Evolutionary conservation across 30 jellyfish, hydroid and myxozoan genomes (phyloP).

Genomic region (Aurelia sp.): DNA sequence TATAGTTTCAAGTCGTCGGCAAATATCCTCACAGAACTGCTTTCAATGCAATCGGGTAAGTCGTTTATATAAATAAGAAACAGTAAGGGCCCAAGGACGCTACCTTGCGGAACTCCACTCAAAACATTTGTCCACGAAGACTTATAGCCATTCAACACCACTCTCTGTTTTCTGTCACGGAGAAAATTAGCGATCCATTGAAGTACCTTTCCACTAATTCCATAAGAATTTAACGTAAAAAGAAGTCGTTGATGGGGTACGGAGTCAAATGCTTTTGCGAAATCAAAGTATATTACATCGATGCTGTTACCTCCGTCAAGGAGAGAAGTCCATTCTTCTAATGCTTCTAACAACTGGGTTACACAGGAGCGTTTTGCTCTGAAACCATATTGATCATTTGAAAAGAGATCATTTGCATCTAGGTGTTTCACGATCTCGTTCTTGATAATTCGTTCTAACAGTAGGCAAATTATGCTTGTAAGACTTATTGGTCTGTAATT

Average conservation of each 20-base stretch:
- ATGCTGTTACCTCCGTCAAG: neutral
- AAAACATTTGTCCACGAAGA: neutral
- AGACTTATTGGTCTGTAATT: too few relatives aligned
- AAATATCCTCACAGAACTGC: too few relatives aligned
- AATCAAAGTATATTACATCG: too few relatives aligned
- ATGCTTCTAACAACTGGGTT: constrained; percentile 11
- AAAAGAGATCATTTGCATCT: neutral
- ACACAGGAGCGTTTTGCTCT: constrained; percentile 20
- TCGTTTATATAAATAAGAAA: too few relatives aligned
- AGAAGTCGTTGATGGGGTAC: too few relatives aligned
- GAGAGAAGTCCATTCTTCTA: constrained; percentile 31
- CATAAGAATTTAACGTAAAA: too few relatives aligned
- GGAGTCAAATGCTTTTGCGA: too few relatives aligned
- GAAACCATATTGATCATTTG: constrained; percentile 15
- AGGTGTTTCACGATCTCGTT: neutral
- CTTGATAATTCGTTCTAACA: neutral
- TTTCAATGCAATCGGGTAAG: too few relatives aligned
- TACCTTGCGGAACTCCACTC: too few relatives aligned
- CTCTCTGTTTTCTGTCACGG: neutral
- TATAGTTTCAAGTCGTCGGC: too few relatives aligned
- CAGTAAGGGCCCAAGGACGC: too few relatives aligned
- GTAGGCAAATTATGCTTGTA: neutral
- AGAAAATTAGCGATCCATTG: neutral
- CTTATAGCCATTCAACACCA: neutral
- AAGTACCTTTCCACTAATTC: neutral